phyloP scores from a whole-genome alignment of 2,797 vertebrate species.

The Cyclopterus lumpus region DNA sequence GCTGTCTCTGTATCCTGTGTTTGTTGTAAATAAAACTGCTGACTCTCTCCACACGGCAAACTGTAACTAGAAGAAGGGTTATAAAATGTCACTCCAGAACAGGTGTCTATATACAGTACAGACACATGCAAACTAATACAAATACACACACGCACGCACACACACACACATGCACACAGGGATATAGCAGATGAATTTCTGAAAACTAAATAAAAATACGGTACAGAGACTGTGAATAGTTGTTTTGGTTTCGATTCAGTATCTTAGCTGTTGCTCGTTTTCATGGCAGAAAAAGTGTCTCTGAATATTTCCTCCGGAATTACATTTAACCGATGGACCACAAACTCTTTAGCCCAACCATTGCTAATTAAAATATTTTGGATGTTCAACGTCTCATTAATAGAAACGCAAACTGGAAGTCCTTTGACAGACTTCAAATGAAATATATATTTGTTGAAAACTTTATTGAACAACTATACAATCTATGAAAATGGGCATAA shows the following conservation, averaged over 20 bases:
- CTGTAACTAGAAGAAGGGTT: constrained; percentile 16
- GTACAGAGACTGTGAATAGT: background rate
- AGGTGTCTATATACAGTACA: constrained; percentile 20
- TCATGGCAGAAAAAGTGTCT: background rate
- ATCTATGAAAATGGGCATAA: background rate
- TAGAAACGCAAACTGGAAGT: background rate
- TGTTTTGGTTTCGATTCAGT: constrained; percentile 19
- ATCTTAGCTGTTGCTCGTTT: constrained; percentile 2
- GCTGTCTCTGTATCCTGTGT: constrained; percentile 11
- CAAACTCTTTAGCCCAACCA: background rate
- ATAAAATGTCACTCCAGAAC: constrained; percentile 36
- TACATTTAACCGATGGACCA: background rate
- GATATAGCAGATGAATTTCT: constrained; percentile 5
- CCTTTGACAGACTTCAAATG: background rate
- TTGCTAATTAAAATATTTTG: background rate
- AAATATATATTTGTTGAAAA: constrained; percentile 10
- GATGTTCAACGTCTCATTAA: background rate
- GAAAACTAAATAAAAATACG: background rate
- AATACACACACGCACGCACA: background rate
- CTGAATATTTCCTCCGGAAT: constrained; percentile 3
- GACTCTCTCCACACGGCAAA: constrained; percentile 20
- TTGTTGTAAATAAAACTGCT: constrained; percentile 52
- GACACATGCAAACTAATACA: constrained; percentile 10
- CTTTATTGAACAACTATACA: background rate
- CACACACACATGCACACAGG: background rate